Conservation (phyloP, 1,140 invertebrate species). For the Drosophila fuyamai region DNA sequence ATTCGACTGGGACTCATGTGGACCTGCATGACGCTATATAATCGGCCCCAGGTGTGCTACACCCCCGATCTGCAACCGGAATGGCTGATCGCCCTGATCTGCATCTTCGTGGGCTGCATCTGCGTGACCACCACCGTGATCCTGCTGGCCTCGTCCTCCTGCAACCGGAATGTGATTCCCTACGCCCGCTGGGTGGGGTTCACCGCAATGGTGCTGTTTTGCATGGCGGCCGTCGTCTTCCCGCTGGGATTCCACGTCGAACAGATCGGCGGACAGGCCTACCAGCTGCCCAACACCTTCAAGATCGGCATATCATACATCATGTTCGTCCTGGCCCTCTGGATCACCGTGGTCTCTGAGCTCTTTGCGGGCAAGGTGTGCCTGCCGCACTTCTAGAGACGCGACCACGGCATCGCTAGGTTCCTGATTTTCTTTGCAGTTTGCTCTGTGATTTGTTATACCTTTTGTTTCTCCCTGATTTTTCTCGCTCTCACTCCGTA, state of each 20-base stretch:
- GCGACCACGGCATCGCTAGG: constrained; percentile 11
- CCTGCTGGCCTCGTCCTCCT: constrained; percentile 93
- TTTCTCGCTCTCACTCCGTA: constrained; percentile 16
- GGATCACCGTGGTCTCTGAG: constrained; percentile 98
- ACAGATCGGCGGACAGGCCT: constrained; percentile 97
- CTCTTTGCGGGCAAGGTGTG: constrained; percentile 99
- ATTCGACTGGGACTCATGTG: constrained; percentile 93
- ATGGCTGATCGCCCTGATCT: constrained; percentile 95
- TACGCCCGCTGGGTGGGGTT: constrained; percentile 98
- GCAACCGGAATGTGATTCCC: constrained; percentile 95
- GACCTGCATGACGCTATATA: constrained; percentile 96
- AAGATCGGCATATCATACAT: constrained; percentile 98
- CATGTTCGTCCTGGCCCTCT: constrained; percentile 96
- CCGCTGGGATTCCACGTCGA: constrained; percentile 98
- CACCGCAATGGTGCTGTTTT: constrained; percentile 98
- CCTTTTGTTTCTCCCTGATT: constrained; percentile 55
- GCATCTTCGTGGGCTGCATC: constrained; percentile 96
- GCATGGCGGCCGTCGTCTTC: constrained; percentile 97
- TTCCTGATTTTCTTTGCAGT: constrained; percentile 40
- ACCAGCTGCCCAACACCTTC: constrained; percentile 97
- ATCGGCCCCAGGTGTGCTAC: constrained; percentile 94
- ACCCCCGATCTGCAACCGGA: constrained; percentile 94
- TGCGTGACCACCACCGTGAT: constrained; percentile 96
- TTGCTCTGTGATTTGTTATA: constrained; percentile 59
- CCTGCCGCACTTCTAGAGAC: constrained; percentile 93